Evolutionary conservation across 53 echinoderm and acorn worm species (phyloP), one percentile per base, ranked within the genome.

Genomic region (Pentamera pediparva): DNA sequence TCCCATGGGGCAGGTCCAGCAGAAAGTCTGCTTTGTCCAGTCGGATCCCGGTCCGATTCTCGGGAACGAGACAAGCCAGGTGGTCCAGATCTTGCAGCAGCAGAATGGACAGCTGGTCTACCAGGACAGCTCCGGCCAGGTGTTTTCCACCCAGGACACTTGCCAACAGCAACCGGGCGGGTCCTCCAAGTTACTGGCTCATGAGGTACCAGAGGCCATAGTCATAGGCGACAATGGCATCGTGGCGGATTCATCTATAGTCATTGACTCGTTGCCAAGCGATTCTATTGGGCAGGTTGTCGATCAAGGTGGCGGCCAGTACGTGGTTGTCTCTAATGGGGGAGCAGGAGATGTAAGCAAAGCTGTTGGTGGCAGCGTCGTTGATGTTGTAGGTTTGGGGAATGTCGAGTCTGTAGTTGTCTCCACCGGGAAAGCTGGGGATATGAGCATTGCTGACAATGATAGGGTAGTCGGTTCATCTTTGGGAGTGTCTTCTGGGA

Each of bases 31-130:
- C 21, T 72, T 52, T 10, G 73, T 72, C 15, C 73, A 72, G 53
- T 25, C 52, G 21, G 35, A 54, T 35, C 52, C 51, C 5, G 34
- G 18, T 5, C 21, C 55, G 0, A 53, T 72, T 22, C 24, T 53
- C 20, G 51, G 37, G 26, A 53, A 51, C 22, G 73, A 37, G 51
- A 72, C 51, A 10, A 49, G 52, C 22, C 52, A 72, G 33, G 55
- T 72, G 52, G 55, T 72, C 15, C 73, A 72, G 24, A 51, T 72
- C 8, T 35, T 72, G 21, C 55, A 38, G 37, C 52, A 54, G 53
- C 35, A 72, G 28, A 72, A 72, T 52, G 73, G 73, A 1, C 52
- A 72, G 37, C 55, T 72, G 55, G 73, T 54, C 2, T 72, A 72
- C 55, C 73, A 54, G 52, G 73, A 72, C 26, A 34, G 35, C 35